These are phyloP conservation scores for Pomacea maculata DNA, from an alignment of 1,140 invertebrate species.

Conservation along the genomic window DNA sequence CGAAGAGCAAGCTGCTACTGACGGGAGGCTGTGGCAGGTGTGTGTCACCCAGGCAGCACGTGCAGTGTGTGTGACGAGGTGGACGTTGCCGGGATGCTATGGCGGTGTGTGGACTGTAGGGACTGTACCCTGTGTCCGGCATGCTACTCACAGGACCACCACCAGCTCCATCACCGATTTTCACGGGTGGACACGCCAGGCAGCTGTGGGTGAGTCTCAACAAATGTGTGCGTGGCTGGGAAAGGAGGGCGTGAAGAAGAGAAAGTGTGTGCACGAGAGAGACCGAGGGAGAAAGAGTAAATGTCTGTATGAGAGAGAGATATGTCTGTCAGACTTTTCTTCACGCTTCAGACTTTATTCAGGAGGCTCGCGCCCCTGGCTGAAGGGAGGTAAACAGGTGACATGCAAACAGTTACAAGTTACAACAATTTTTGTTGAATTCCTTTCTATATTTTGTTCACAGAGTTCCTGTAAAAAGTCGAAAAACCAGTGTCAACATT, in stretches of 20 bases:
- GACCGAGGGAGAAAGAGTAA: no score
- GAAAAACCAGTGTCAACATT: conserved; percentile 1
- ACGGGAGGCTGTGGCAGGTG: neutral
- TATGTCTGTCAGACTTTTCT: no score
- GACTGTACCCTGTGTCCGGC: neutral
- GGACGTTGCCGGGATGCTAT: neutral
- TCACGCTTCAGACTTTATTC: no score
- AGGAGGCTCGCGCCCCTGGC: no score
- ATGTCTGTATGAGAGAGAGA: no score
- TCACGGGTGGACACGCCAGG: neutral
- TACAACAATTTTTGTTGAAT: neutral
- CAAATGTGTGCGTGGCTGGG: neutral
- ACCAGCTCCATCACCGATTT: neutral
- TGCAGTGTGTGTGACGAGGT: neutral
- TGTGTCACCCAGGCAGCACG: neutral
- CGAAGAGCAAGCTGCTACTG: no score
- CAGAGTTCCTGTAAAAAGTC: conserved; percentile 1
- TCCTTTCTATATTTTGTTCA: neutral
- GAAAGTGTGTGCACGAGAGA: no score
- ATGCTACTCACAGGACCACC: neutral
- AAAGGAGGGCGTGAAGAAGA: no score
- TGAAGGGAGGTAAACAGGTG: no score
- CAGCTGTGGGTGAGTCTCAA: neutral
- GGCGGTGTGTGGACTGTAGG: neutral
- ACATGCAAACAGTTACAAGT: no score